Evolutionary conservation across 2,113 vertebrate species (phyloP).

Genomic region (Pangasianodon hypophthalmus): DNA sequence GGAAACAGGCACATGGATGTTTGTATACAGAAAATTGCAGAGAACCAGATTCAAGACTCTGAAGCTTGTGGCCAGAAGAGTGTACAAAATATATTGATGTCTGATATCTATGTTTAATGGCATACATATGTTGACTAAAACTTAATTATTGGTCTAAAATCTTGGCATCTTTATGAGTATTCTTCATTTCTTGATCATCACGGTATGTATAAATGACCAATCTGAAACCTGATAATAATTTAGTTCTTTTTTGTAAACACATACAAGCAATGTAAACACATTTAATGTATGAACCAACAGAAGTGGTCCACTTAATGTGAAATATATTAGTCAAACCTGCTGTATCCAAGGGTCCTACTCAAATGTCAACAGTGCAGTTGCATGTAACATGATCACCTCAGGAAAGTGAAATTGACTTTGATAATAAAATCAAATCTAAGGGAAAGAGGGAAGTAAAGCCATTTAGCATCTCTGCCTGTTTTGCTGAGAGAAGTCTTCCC

Average conservation of each 20-base stretch:
- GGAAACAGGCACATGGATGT: not conserved
- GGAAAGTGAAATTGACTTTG: not conserved
- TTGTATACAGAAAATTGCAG: not conserved
- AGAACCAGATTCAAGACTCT: not conserved
- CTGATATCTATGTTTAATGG: not conserved
- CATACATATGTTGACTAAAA: not conserved
- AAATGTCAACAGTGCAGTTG: not conserved
- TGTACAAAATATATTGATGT: not conserved
- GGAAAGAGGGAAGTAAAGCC: not conserved
- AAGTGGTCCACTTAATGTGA: not conserved
- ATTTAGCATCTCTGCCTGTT: not conserved
- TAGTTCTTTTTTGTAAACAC: too few relatives aligned
- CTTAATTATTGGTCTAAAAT: not conserved
- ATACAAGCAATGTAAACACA: not conserved
- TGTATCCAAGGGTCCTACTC: not conserved
- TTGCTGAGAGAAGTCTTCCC: conserved; percentile 16
- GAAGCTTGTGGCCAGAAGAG: not conserved
- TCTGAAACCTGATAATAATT: not conserved
- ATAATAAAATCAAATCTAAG: not conserved
- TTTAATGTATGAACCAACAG: not conserved
- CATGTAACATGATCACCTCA: not conserved
- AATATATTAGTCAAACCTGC: not conserved
- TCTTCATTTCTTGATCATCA: not conserved
- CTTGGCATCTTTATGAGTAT: not conserved
- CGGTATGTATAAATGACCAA: not conserved